Base-by-base conservation (phyloP, 2,113 vertebrate species). In the Brachyhypopomus gauderio region DNA sequence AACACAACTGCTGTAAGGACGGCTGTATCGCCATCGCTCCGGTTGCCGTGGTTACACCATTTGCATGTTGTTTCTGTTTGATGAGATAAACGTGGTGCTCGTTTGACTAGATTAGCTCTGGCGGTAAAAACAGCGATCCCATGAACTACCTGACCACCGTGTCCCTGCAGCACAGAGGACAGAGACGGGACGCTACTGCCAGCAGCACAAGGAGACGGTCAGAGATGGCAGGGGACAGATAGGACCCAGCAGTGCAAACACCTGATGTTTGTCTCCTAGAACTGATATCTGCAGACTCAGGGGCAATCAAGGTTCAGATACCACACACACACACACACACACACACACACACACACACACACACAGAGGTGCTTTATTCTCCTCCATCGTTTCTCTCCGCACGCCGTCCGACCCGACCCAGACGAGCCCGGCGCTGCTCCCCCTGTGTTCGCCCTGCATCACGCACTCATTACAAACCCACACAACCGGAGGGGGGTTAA, bases 401-500 rank as follows among this genome's bases (percentile, higher is more conserved):
- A 11, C 5, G 41, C 41, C 41, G 5, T 84, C 84, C 82, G 45
- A 84, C 83, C 83, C 88, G 85, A 82, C 89, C 89, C 85, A 86
- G 58, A 3, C 38, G 72, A 82, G 87, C 86, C 82, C 83, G 64
- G 76, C 87, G n/a, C n/a, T n/a, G n/a, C 55, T 72, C 23, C 71
- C 45, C 12, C 45, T 12, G 9, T 14, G 12, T 79, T 81, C n/a
- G 72, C 84, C 38, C 25, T 30, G 70, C 56, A 62, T 70, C 38
- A 58, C 72, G 48, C 36, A 88, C 87, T 90, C 88, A 90, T 88
- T 90, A 55, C n/a, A 66, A 56, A 34, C 58, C 20, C 36, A 8
- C 1, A 8, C 34, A 70, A 70, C 66, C 41, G 23, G 20, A 22
- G 36, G 20, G 20, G 66, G 8, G 30, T 75, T 72, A 62, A 45